phyloP scores from a whole-genome alignment of 2,797 vertebrate genomes.

The Chelon auratus region DNA sequence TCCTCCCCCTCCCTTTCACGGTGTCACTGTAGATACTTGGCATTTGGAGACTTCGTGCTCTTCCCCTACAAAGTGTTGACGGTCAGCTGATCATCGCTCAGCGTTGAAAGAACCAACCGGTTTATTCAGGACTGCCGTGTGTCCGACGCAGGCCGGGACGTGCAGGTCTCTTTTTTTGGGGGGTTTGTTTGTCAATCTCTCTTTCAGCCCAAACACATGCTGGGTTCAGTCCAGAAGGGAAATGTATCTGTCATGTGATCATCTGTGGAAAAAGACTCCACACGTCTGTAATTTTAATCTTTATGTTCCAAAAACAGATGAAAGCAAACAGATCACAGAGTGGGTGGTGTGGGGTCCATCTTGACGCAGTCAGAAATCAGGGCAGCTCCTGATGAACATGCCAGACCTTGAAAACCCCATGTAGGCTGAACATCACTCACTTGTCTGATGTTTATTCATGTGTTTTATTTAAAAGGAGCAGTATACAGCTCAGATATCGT shows the following conservation, averaged over 20 bases:
- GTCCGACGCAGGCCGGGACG: background rate
- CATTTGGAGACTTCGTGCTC: slow-evolving; percentile 76
- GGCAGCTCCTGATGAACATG: slow-evolving; percentile 27
- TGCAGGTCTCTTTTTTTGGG: background rate
- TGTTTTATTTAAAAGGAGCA: no score
- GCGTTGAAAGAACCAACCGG: slow-evolving; percentile 22
- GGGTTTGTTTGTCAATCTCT: no score
- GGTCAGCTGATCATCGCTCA: slow-evolving; percentile 42
- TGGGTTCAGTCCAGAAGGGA: background rate
- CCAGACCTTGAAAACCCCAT: slow-evolving; percentile 25
- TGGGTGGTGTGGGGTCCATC: slow-evolving; percentile 50
- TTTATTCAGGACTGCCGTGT: slow-evolving; percentile 18
- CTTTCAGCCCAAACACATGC: background rate
- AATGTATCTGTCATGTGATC: background rate
- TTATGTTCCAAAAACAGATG: slow-evolving; percentile 19
- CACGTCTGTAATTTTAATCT: background rate
- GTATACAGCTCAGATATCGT: no score
- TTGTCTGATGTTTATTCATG: background rate
- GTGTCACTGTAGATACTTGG: slow-evolving; percentile 83
- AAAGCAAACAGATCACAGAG: slow-evolving; percentile 28
- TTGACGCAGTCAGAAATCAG: slow-evolving; percentile 49
- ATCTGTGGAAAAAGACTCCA: background rate
- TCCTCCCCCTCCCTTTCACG: slow-evolving; percentile 74
- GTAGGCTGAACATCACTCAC: slow-evolving; percentile 16
- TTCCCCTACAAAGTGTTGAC: slow-evolving; percentile 65